Base-by-base conservation (phyloP, 2,888 invertebrate species). In the Cantharis nigra region DNA sequence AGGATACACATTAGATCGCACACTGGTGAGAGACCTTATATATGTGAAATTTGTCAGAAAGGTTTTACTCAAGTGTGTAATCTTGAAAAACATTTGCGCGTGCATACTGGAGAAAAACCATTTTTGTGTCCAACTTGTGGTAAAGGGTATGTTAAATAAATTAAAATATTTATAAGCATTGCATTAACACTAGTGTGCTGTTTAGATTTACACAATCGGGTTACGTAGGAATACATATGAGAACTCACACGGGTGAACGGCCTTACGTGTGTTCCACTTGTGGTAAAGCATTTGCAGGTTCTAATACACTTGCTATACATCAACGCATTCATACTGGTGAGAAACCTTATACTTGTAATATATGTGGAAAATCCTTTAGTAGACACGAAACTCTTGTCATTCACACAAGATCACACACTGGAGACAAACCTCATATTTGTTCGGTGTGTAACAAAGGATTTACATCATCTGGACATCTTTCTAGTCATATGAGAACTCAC, bases 81-180 rank as follows among this genome's bases (percentile, higher is more conserved):
- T 83, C 83, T 89, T 70, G 89, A 89, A 76, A 89, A 89, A 79
- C 89, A 89, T 82, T 77, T 89, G 18, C 83, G 89, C n/a, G 88
- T 89, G 4, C 89, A 89, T 76, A 89, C 89, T 3, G 89, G 89
- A 0, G 89, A 89, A 80, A 89, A 88, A 80, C 89, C 89, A 7
- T 89, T 85, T 79, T 79, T 86, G 72, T 89, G 89, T 82, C 86
- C 87, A 4, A 84, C 89, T 73, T 89, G 89, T 79, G 87, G 88
- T 63, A 89, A 89, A 85, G 88, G 89, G 87, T 88, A 82, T 77
- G 16, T 26, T 26, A 49, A 13, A 49, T 33, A n/a, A 49, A 49
- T 49, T 63, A 10, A 20, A 14, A 65, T 65, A 33, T n/a, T 11
- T 18, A 4, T 23, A 67, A 26, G 13, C 13, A 64, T 20, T 49